Evolutionary conservation across 2,113 vertebrate species (phyloP).

Genomic region (cattle (Bos taurus)): DNA sequence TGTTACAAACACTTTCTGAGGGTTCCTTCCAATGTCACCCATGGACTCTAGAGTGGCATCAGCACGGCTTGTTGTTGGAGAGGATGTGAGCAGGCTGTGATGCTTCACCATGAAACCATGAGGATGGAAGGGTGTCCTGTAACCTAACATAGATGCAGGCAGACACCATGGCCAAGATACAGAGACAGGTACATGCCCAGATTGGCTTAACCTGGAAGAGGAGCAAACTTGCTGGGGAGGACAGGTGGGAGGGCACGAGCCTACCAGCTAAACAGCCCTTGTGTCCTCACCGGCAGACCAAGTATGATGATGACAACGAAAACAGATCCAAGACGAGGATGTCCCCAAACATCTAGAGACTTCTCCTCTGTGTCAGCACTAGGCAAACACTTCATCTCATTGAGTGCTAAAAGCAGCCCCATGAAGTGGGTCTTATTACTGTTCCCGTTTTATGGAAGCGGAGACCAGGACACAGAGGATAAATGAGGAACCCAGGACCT

Average conservation of each 20-base stretch:
- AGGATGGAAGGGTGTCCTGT: fast-evolving
- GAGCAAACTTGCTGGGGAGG: neutral
- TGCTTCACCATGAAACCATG: neutral
- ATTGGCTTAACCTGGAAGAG: fast-evolving
- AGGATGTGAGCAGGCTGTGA: neutral
- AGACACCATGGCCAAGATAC: fast-evolving
- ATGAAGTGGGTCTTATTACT: fast-evolving
- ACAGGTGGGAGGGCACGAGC: fast-evolving
- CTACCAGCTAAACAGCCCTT: fast-evolving
- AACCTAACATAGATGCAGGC: neutral
- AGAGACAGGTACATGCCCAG: neutral
- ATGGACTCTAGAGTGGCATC: fast-evolving
- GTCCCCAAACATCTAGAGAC: too few relatives aligned
- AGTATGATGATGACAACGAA: fast-evolving
- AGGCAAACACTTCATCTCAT: fast-evolving
- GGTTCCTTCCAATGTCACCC: neutral
- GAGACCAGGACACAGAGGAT: neutral
- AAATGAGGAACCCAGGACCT: neutral
- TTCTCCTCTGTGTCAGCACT: fast-evolving
- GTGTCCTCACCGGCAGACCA: neutral
- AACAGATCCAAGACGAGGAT: fast-evolving
- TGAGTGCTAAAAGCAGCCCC: neutral
- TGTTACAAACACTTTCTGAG: fast-evolving
- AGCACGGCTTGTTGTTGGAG: neutral
- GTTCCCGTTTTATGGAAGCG: too few relatives aligned